Base-by-base conservation (phyloP, 2,113 vertebrate genomes). In the Panthera tigris region DNA sequence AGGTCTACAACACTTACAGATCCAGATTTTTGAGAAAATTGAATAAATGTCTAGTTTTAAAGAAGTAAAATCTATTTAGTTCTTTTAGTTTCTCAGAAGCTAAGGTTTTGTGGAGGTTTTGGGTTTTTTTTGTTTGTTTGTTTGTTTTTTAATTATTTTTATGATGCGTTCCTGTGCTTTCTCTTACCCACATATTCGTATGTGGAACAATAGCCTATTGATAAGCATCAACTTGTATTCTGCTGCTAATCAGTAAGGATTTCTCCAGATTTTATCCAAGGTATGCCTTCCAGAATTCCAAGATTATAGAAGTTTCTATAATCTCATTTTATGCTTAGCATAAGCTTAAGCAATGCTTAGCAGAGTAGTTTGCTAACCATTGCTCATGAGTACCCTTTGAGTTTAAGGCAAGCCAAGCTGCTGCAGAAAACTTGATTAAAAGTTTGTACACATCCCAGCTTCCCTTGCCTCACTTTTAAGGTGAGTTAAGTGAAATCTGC, bases 181-280 rank as follows among this genome's bases (percentile, higher is more conserved):
- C 63, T 92, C 48, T 91, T 87, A 55, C 31, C 21, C 31, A 81
- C 33, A 63, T 65, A 91, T 48, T 94, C 23, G 5, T 63, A 18
- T 91, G 63, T 78, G 21, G 48, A 93, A 89, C n/a, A 95, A 1
- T 73, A 87, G 41, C 52, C 36, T 95, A 2, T 45, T 91, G 39
- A 48, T 96, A 93, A 89, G 45, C 82, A 93, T 83, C 41, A 89
- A 18, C n/a, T 65, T 89, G 31, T 83, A 48, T 79, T 73, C 61
- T 96, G 15, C n/a, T 91, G 41, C n/a, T 96, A 65, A 73, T 89
- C 76, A 81, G 15, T 89, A 95, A 94, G 3, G 23, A 91, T 86
- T 96, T 29, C 65, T 90, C 19, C 95, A 36, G 52, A 65, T 93
- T 85, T 93, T 86, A 79, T 57, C 33, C 21, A 73, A 61, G 4